Conservation (phyloP, 2,888 invertebrate species). For the Nipponacmea schrenckii region DNA sequence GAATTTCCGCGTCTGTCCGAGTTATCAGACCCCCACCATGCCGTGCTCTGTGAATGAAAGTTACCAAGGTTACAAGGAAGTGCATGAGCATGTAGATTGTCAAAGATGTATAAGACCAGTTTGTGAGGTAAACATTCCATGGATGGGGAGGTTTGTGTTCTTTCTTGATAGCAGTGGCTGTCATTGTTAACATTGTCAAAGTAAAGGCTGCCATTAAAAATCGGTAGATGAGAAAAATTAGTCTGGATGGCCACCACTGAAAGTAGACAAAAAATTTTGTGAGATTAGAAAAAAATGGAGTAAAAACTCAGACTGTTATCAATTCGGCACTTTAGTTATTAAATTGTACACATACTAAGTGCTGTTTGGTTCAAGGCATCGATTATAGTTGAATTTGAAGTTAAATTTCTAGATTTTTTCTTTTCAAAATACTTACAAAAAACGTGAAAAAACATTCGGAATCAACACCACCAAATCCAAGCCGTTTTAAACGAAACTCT, state of each 20-base stretch:
- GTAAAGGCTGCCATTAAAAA: conserved; percentile 47
- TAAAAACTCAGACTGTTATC: too few species aligned
- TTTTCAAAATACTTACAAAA: conserved; percentile 34
- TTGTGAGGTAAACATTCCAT: conserved; percentile 57
- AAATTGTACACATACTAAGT: too few species aligned
- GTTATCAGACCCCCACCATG: neutral
- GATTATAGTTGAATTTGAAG: too few species aligned
- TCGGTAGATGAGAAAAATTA: conserved; percentile 50
- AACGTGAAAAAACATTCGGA: conserved; percentile 41
- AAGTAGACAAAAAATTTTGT: conserved; percentile 23
- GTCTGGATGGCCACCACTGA: conserved; percentile 58
- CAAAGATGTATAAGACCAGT: conserved; percentile 59
- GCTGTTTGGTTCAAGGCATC: too few species aligned
- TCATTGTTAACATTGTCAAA: conserved; percentile 23
- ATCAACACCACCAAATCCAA: conserved; percentile 42
- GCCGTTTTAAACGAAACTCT: conserved; percentile 43
- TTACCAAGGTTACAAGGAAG: conserved; percentile 32
- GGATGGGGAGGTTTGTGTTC: conserved; percentile 21
- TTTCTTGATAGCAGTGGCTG: neutral
- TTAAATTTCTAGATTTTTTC: too few species aligned
- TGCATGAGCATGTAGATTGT: conserved; percentile 45
- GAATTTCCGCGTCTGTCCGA: neutral
- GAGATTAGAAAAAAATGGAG: neutral
- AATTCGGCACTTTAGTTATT: too few species aligned
- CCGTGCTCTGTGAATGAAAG: conserved; percentile 28